These are phyloP conservation scores for Eleginops maclovinus DNA, from an alignment of 2,113 vertebrate genomes.

Conservation along the genomic window DNA sequence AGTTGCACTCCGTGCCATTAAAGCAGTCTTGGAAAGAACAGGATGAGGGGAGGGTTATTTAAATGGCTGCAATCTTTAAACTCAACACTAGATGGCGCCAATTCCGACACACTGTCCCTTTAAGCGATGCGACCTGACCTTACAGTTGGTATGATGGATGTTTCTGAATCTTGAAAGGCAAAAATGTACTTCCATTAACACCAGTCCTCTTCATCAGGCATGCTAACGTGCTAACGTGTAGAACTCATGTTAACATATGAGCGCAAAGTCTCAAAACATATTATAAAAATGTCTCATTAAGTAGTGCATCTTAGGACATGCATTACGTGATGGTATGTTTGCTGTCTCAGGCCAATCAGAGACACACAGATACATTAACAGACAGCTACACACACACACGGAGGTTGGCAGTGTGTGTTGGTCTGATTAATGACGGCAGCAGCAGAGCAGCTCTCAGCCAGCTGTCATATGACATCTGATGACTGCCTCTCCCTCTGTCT, in stretches of 20 bases:
- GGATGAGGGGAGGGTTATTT: too few species aligned
- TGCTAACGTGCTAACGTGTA: not conserved
- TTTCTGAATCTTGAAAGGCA: too few species aligned
- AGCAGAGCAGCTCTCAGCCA: constrained; percentile 67
- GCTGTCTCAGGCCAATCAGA: constrained; percentile 6
- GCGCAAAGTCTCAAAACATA: too few species aligned
- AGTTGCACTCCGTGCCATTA: too few species aligned
- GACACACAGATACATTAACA: not conserved
- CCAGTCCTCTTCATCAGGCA: not conserved
- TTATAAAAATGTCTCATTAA: not conserved
- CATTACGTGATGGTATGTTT: not conserved
- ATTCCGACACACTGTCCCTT: too few species aligned
- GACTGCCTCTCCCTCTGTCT: constrained; percentile 16
- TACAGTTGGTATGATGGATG: too few species aligned
- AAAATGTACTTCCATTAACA: too few species aligned
- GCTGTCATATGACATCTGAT: constrained; percentile 72
- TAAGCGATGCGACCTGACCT: too few species aligned
- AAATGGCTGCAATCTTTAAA: too few species aligned
- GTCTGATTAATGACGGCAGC: constrained; percentile 73
- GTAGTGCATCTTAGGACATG: not conserved
- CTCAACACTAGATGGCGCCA: too few species aligned
- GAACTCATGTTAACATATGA: too few species aligned
- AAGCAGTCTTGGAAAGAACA: too few species aligned
- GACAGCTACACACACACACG: constrained; percentile 16
- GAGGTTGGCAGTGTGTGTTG: constrained; percentile 44